Percentiles rank a stretch among this genome's conserved stretches.
These are phyloP conservation scores for Lasioglossum villosulum DNA, from an alignment of 2,888 invertebrate species.

Conservation along the genomic window DNA sequence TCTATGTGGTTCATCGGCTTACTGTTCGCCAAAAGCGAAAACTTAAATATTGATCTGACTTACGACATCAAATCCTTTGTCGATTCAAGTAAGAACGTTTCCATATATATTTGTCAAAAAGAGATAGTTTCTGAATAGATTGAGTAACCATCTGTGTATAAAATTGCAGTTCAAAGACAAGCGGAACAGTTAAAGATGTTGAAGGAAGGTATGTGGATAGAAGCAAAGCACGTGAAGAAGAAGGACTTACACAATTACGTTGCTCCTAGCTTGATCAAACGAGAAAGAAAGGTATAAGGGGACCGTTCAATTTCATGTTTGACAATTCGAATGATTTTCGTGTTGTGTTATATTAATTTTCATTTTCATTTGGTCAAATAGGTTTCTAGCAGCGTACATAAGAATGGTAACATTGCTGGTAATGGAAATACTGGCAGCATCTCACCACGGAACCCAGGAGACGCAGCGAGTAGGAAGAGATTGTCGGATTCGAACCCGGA, in stretches of 20 bases:
- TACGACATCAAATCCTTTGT: slow-evolving; percentile 96
- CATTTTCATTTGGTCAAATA: slow-evolving; percentile 42
- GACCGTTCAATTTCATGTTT: background rate
- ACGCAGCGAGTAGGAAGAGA: slow-evolving; percentile 71
- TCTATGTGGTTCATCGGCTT: slow-evolving; percentile 99
- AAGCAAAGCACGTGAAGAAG: slow-evolving; percentile 95
- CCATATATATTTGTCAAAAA: background rate
- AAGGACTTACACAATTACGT: slow-evolving; percentile 91
- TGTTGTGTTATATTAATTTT: background rate
- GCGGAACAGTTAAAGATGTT: slow-evolving; percentile 88
- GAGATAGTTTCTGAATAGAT: background rate
- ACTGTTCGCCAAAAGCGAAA: slow-evolving; percentile 94
- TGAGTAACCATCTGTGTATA: background rate
- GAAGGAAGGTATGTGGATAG: slow-evolving; percentile 91
- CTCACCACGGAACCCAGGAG: slow-evolving; percentile 74
- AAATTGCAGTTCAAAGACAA: slow-evolving; percentile 86
- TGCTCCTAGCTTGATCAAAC: slow-evolving; percentile 89
- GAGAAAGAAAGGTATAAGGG: slow-evolving; percentile 88
- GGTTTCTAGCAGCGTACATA: slow-evolving; percentile 75
- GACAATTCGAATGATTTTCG: background rate
- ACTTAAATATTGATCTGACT: slow-evolving; percentile 96
- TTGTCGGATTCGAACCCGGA: slow-evolving; percentile 75
- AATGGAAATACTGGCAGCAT: slow-evolving; percentile 75
- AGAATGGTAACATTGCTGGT: slow-evolving; percentile 75
- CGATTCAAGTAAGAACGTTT: slow-evolving; percentile 89